Base-by-base conservation (phyloP, 2,888 invertebrate species). In the Hermaeophaga mercurialis region DNA sequence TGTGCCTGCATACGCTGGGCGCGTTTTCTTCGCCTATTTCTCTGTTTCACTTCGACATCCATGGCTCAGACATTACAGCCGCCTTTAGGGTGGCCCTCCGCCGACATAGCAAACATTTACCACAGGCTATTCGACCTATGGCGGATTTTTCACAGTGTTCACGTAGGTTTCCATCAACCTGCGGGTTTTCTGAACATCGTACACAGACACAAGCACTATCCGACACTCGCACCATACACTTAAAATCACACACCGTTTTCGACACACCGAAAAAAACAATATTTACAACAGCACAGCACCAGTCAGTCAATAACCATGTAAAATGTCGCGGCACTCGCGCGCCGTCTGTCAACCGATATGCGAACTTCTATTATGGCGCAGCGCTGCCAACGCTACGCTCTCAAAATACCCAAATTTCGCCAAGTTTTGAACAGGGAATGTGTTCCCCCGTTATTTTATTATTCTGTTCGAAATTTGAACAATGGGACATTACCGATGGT, bases 1-100 rank as follows among this genome's bases (percentile, higher is more conserved):
- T 79, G 90, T 89, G 83, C 68, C 71, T 90, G 89, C 87, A 91
- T 88, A 81, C 92, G 91, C 85, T 91, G 91, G 76, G 92, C 92
- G 81, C 92, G 86, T 83, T 91, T 91, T 81, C 92, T 87, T 80
- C 92, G 86, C 80, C 91, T 86, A 80, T 91, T 92, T 80, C 89
- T 86, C 84, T 89, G 89, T 82, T 89, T 89, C 82, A 87, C 87
- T 85, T 89, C 88, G 84, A 86, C 88, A 85, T 89, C 88, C 88
- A 88, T 88, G 82, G 83, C 84, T 83, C 80, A 79, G 81, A 83
- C 83, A 83, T 70, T 64, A 66, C 68, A 66, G 66, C 64, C 67
- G 66, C 66, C 65, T 62, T 57, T 59, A 60, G 60, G 68, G 67
- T 68, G 70, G 69, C 69, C 69, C 81, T 80, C 79, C 77, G 80